These are phyloP conservation scores for Macrosiphum euphorbiae DNA, from an alignment of 2,888 invertebrate species.

Conservation along the genomic window DNA sequence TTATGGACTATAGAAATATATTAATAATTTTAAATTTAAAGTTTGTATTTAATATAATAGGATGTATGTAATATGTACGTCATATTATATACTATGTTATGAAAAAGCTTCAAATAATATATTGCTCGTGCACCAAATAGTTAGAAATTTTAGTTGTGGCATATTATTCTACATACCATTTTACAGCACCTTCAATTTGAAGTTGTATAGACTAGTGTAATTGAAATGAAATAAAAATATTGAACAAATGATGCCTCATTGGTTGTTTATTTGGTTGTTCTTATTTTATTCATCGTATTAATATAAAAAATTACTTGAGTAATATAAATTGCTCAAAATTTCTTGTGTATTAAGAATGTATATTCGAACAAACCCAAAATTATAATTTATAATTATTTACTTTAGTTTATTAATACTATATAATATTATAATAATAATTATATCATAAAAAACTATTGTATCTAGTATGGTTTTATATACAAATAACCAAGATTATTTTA, in stretches of 20 bases:
- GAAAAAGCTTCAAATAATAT: background rate
- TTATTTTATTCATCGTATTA: background rate
- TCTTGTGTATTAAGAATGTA: background rate
- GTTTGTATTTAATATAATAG: background rate
- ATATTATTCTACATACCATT: background rate
- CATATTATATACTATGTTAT: background rate
- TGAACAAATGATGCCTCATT: background rate
- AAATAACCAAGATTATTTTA: background rate
- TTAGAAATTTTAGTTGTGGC: background rate
- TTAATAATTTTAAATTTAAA: background rate
- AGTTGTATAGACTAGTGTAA: background rate
- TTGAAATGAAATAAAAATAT: background rate
- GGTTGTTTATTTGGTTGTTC: background rate
- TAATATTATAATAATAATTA: background rate
- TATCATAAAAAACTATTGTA: background rate
- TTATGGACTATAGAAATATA: background rate
- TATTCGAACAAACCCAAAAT: background rate
- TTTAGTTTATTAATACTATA: background rate
- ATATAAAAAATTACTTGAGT: background rate
- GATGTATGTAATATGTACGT: background rate
- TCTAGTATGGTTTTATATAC: background rate
- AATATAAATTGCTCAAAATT: background rate
- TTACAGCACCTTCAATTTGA: background rate
- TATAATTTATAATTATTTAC: background rate
- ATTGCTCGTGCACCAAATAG: background rate